Conservation (phyloP, 2,797 vertebrate species). For the Anniella stebbinsi region DNA sequence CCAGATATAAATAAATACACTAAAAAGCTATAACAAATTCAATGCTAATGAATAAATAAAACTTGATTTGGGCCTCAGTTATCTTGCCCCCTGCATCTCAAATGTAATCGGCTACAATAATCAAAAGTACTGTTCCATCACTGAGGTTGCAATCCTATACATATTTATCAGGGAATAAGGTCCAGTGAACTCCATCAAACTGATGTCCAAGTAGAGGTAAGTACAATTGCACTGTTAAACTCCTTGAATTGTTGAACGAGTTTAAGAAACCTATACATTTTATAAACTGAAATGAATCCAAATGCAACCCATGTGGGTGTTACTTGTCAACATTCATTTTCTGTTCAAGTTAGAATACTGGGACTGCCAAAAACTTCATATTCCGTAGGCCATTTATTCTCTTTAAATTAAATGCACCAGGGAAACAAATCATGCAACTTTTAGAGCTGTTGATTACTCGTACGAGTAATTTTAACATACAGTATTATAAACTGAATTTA, state of each 20-base stretch:
- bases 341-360: neutral
- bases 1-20: neutral
- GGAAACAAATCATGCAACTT: neutral
- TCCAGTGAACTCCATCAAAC: too few species aligned
- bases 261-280: neutral
- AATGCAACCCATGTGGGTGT: neutral
- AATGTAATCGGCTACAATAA: neutral
- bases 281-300: neutral
- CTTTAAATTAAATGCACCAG: slow-evolving; percentile 5
- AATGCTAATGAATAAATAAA: neutral
- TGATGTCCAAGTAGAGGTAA: too few species aligned
- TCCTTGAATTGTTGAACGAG: neutral
- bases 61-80: neutral
- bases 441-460: neutral
- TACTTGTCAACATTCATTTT: neutral
- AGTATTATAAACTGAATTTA: neutral
- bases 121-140: neutral
- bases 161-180: too few species aligned
- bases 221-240: neutral
- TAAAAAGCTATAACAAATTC: neutral
- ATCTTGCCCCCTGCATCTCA: neutral
- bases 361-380: neutral
- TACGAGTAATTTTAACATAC: neutral
- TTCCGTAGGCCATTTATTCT: neutral
- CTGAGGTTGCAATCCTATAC: neutral